Evolutionary conservation across 2,797 vertebrate genomes (phyloP), one percentile per base, ranked within the genome.

Genomic region (Dermochelys coriacea): DNA sequence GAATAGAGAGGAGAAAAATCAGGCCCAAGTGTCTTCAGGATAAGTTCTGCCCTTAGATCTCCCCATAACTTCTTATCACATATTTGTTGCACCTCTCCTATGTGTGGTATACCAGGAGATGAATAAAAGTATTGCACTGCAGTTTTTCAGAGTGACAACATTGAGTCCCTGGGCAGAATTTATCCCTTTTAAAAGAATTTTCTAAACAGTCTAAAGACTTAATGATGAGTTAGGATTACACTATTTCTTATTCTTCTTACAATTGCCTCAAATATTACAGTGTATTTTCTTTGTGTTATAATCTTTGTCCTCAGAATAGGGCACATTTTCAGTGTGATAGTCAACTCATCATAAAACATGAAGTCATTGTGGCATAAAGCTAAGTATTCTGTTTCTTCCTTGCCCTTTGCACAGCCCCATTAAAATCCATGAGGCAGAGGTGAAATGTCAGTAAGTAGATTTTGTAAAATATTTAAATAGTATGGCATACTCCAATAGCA

Each of bases 21-120:
- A 95, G 45, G 47, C 85, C 75, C 15, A 3, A 31, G 45, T 25
- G 47, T 41, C 6, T 55, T 64, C 0, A 2, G 37, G 34, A 90
- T 52, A 89, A 52, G 94, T 86, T 87, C 19, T 79, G 61, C 37
- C 88, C 61, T 95, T 89, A 15, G 12, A 84, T 95, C 85, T 94
- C 49, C 61, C 74, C 89, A 91, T 77, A 84, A 9, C 85, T 90
- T 47, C 49, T 59, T 91, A 92, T 82, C 78, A 78, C 29, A 86
- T 27, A 41, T 27, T 74, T 74, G 21, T 45, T 45, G n/a, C 41
- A 74, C 21, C 21, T 25, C 71, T 4, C 37, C 68, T 25, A 18
- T 31, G 41, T 49, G 25, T 49, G 25, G 7, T 29, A 31, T 49
- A 47, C 25, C 41, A 77, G 45, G 27, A 47, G 7, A 47, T 29